Evolutionary conservation across 2,113 vertebrate genomes (phyloP).

Genomic region (Xenopus laevis): DNA sequence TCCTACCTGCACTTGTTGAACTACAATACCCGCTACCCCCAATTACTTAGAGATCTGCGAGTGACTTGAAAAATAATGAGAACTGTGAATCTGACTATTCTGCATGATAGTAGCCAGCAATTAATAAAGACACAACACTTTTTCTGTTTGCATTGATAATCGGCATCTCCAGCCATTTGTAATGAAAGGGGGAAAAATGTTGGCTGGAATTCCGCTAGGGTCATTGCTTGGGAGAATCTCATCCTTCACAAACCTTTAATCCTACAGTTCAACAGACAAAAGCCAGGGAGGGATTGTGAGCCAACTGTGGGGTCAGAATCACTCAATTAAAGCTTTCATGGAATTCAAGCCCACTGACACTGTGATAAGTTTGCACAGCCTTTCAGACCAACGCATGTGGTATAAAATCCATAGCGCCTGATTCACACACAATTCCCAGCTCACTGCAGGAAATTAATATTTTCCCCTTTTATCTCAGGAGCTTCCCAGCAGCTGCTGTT

Average conservation of each 20-base stretch:
- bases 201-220: slow-evolving; percentile 10
- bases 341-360: slow-evolving; percentile 31
- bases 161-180: background rate
- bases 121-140: too few relatives aligned
- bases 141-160: slow-evolving; percentile 2
- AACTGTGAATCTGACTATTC: too few relatives aligned
- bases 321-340: slow-evolving; percentile 40
- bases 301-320: slow-evolving; percentile 12
- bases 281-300: slow-evolving; percentile 22
- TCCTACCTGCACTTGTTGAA: too few relatives aligned
- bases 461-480: slow-evolving; percentile 8
- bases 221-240: slow-evolving; percentile 24
- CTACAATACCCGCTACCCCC: too few relatives aligned
- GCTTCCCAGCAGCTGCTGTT: slow-evolving; percentile 35
- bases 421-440: slow-evolving; percentile 21
- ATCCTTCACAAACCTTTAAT: slow-evolving; percentile 34
- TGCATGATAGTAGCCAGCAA: too few relatives aligned
- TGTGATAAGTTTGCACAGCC: slow-evolving; percentile 34
- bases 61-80: too few relatives aligned
- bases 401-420: slow-evolving; percentile 36
- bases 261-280: slow-evolving; percentile 35
- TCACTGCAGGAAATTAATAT: slow-evolving; percentile 41
- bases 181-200: slow-evolving; percentile 30
- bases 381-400: slow-evolving; percentile 31
- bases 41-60: too few relatives aligned